Evolutionary conservation across 2,888 invertebrate species (phyloP).

Genomic region (Rotaria macrura): DNA sequence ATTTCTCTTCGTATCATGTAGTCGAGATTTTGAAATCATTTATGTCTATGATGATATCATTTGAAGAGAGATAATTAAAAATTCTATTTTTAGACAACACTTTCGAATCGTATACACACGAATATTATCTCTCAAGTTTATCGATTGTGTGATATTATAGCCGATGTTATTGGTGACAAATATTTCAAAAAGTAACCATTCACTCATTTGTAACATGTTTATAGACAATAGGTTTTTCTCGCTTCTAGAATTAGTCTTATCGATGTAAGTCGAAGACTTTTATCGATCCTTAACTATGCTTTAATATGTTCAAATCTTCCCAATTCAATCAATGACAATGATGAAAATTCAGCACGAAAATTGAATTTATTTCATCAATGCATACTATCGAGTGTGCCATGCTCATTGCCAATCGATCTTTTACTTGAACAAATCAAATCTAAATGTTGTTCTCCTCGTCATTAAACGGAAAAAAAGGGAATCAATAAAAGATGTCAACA

Average conservation of each 20-base stretch:
- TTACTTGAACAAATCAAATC: background rate
- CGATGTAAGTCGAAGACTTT: conserved; percentile 3
- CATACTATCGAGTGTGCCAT: background rate
- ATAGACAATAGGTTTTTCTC: background rate
- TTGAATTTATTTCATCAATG: conserved; percentile 3
- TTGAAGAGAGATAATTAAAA: background rate
- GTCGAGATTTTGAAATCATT: too few relatives aligned
- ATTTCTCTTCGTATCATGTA: too few relatives aligned
- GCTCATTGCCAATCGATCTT: background rate
- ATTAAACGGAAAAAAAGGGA: background rate
- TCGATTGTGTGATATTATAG: conserved; percentile 5
- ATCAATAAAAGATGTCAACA: background rate
- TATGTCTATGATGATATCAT: too few relatives aligned
- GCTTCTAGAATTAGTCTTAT: conserved; percentile 5
- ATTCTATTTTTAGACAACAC: background rate
- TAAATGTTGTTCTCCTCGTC: background rate
- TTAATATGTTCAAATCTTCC: background rate
- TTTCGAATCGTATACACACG: background rate
- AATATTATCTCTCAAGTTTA: background rate
- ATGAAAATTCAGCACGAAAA: background rate
- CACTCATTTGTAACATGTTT: background rate
- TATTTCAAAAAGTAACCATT: background rate
- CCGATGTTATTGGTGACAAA: background rate
- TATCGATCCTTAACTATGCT: background rate
- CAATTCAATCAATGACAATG: background rate